phyloP scores from a whole-genome alignment of 2,888 invertebrate genomes.

The Sialis lutaria region DNA sequence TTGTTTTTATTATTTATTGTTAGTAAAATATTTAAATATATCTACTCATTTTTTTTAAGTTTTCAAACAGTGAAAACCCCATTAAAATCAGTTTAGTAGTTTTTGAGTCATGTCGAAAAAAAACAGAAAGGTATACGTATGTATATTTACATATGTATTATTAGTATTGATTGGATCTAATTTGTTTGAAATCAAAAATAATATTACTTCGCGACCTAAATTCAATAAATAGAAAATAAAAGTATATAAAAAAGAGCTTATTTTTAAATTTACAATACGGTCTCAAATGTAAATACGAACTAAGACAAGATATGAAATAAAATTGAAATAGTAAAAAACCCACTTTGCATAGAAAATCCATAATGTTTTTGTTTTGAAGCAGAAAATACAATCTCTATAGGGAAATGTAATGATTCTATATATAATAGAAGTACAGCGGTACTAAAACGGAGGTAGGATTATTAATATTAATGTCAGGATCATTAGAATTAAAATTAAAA shows the following conservation, averaged over 20 bases:
- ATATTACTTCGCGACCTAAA: too few relatives aligned
- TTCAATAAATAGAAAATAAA: background rate
- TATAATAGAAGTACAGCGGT: too few relatives aligned
- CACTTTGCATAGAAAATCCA: too few relatives aligned
- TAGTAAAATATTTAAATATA: background rate
- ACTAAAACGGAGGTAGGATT: too few relatives aligned
- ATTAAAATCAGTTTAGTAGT: too few relatives aligned
- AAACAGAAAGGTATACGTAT: background rate
- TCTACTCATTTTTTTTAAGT: background rate
- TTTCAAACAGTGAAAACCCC: background rate
- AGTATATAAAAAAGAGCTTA: background rate
- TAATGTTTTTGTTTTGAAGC: too few relatives aligned
- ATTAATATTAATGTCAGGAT: too few relatives aligned
- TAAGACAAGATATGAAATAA: background rate
- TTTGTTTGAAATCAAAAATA: too few relatives aligned
- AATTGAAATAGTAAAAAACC: background rate
- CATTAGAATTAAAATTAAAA: too few relatives aligned
- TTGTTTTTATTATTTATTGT: constrained; percentile 3
- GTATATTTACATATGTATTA: background rate
- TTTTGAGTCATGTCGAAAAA: background rate
- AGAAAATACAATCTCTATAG: too few relatives aligned
- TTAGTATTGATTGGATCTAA: too few relatives aligned
- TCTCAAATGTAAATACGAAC: background rate
- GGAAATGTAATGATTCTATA: too few relatives aligned
- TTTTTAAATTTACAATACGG: background rate